A percentile compares a stretch with the other conserved stretches of the same genome.
These are phyloP conservation scores for Trichopria drosophilae DNA, from an alignment of 2,888 invertebrate genomes.

Conservation along the genomic window DNA sequence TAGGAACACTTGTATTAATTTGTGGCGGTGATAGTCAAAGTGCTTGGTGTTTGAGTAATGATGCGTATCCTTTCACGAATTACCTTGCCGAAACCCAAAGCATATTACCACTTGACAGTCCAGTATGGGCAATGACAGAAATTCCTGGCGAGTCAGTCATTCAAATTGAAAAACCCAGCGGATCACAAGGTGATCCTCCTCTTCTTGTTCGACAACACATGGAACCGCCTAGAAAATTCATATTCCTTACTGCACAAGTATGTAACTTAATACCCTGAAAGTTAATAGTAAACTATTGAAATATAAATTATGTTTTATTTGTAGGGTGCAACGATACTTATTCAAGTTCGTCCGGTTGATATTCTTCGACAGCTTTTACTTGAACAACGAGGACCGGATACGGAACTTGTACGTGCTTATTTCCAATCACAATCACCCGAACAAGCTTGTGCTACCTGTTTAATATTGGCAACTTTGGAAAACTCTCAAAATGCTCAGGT, in stretches of 20 bases:
- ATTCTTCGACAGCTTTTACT: constrained; percentile 79
- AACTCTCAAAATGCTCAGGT: constrained; percentile 67
- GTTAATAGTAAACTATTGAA: background rate
- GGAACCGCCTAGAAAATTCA: constrained; percentile 75
- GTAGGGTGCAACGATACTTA: constrained; percentile 78
- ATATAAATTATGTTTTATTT: constrained; percentile 14
- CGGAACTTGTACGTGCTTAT: constrained; percentile 80
- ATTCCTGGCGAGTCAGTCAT: constrained; percentile 54
- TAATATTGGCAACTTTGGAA: constrained; percentile 81
- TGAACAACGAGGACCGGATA: constrained; percentile 83
- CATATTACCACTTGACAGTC: constrained; percentile 79
- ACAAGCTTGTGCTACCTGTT: constrained; percentile 87
- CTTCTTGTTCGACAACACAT: constrained; percentile 72
- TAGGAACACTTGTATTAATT: constrained; percentile 73
- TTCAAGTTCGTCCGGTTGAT: constrained; percentile 85
- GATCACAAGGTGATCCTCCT: constrained; percentile 63
- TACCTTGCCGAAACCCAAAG: constrained; percentile 75
- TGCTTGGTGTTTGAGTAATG: constrained; percentile 76
- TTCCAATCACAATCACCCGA: constrained; percentile 81
- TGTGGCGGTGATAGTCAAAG: constrained; percentile 74
- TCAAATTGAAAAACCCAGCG: constrained; percentile 53
- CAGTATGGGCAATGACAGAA: constrained; percentile 83
- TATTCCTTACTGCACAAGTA: constrained; percentile 83
- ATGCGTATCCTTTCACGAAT: constrained; percentile 71
- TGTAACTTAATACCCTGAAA: background rate